Evolutionary conservation across 1,140 invertebrate genomes (phyloP), one percentile per base, ranked within the genome.

Genomic region (roundworm (Caenorhabditis elegans)): DNA sequence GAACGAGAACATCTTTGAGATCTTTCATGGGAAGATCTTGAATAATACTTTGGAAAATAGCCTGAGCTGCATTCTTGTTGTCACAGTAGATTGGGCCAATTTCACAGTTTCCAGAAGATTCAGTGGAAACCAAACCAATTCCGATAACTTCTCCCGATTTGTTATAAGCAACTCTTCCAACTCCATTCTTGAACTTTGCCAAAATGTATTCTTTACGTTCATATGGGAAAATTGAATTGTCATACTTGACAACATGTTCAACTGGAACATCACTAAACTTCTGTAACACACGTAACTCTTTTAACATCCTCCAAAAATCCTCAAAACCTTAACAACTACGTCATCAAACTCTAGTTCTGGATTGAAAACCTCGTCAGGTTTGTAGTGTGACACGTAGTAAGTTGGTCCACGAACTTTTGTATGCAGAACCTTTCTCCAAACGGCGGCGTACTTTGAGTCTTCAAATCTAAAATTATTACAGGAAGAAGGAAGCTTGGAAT

Each of bases 221-320:
- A 26, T 70, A 70, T 39, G 60, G 60, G 34, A 70, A 70, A 22
- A 70, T 70, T 17, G 60, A 43, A 43, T 70, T 70, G 10, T 70
- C 60, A 22, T 70, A 70, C 10, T 39, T 39, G 17, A 39, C 13
- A 13, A 70, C 34, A n/a, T 70, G 34, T 43, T 70, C 60, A 34
- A n/a, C 0, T 70, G 60, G 34, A 15, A 70, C 34, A 34, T 70
- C 34, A 0, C 19, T 8, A 13, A 70, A 70, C 3, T 70, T 39
- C 60, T 70, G 60, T 10, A 60, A 60, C n/a, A n/a, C n/a, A 43
- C 15, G 39, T 43, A 15, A 43, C 6, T 43, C 15, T 43, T 43
- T 15, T 6, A 26, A 53, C 8, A 26, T 53, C 11, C 15, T 53
- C 11, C 10, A 2, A 6, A 26, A 11, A 10, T 53, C 0, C 24